These are phyloP conservation scores for Chelidonichthys spinosus DNA, from an alignment of 2,797 vertebrate genomes.

Conservation along the genomic window DNA sequence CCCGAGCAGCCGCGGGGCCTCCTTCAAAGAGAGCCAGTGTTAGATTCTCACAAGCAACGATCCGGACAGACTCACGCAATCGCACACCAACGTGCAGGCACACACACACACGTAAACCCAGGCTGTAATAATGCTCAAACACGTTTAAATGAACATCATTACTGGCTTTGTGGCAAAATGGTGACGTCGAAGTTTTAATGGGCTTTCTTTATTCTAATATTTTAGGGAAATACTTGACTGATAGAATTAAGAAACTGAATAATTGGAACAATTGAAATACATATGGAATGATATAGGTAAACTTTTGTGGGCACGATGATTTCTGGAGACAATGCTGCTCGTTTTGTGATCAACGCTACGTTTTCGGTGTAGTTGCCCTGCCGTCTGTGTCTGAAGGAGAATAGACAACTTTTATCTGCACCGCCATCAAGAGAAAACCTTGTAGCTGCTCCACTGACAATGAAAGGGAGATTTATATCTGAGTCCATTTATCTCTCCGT, in stretches of 20 bases:
- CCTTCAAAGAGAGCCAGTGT: conserved; percentile 50
- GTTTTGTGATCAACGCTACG: neutral
- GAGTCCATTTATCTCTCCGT: conserved; percentile 41
- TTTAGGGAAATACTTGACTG: neutral
- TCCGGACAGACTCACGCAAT: conserved; percentile 13
- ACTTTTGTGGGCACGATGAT: neutral
- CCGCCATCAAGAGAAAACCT: conserved; percentile 46
- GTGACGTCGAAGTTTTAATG: neutral
- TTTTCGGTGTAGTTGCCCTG: neutral
- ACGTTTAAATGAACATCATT: neutral
- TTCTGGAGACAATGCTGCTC: neutral
- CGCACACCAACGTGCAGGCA: neutral
- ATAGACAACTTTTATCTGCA: conserved; percentile 32
- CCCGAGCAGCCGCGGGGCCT: conserved; percentile 50
- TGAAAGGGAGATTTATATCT: conserved; percentile 38
- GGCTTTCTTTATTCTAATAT: neutral
- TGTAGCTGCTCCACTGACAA: conserved; percentile 32
- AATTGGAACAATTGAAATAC: neutral
- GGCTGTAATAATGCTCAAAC: neutral
- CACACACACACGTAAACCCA: neutral
- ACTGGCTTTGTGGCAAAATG: neutral
- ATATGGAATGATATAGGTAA: neutral
- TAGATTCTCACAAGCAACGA: conserved; percentile 36
- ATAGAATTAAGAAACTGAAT: neutral
- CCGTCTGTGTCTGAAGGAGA: conserved; percentile 9